Evolutionary conservation across 2,797 vertebrate genomes (phyloP), one percentile per base, ranked within the genome.

Genomic region (Erethizon dorsatum): DNA sequence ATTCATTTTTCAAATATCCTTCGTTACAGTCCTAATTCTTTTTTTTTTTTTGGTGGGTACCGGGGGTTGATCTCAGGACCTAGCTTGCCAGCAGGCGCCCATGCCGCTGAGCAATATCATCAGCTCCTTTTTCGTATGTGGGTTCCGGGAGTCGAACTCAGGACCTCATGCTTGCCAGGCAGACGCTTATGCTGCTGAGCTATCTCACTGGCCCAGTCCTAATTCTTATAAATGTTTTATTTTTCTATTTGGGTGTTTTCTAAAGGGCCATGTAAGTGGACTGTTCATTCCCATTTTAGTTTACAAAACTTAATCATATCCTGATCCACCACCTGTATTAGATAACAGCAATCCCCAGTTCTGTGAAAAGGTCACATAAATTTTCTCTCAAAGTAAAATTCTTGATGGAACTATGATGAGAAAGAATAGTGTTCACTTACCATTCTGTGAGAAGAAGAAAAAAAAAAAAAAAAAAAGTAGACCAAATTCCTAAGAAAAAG

Each of bases 371-470:
- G 33, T 5, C 54, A 83, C 28, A 18, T 54, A 47, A 47, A 54
- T 54, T 89, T 89, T 91, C 69, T 75, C 54, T 63, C 28, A 73
- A 86, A 47, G 18, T 75, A 37, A 84, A 91, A 95, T 75, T 83
- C 52, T 80, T 69, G 13, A 92, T 14, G n/a, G 14, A 69, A 22
- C 31, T 85, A 69, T 47, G 57, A 84, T 54, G 26, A 61, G 59
- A 82, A 77, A 92, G 33, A 80, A 57, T 7, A 77, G 28, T 24
- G 17, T n/a, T 80, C 59, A 85, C 57, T 95, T 85, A 45, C 20
- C 20, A 54, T 52, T 88, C 28, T 89, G 47, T 47, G 10, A 91
- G 54, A 77, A 79, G 67, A n/a, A 10, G 11, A 24, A 54, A 24
- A 59, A 59, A 41, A 41, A 41, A 41, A 41, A n/a, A 54, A 83